Conservation (phyloP, 2,797 vertebrate genomes). For the Synanceia verrucosa region DNA sequence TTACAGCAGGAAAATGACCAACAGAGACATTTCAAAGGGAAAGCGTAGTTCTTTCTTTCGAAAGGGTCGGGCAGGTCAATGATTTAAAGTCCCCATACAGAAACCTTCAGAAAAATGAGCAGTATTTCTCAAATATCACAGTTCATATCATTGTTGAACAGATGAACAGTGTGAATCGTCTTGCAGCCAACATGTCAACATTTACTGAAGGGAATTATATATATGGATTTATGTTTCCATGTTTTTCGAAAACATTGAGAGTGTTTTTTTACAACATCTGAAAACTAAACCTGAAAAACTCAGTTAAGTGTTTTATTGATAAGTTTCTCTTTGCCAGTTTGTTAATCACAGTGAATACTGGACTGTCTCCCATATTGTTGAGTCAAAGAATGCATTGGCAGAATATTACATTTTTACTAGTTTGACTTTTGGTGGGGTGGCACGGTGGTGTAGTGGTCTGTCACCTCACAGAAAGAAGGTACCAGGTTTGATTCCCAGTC, state of each 20-base stretch:
- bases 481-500: no score
- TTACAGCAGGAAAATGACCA: neutral
- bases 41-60: neutral
- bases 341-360: no score
- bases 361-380: no score
- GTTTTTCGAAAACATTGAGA: neutral
- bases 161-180: neutral
- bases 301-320: no score
- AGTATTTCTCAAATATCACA: neutral
- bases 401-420: no score
- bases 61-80: neutral
- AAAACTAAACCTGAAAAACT: no score
- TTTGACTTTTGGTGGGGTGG: no score
- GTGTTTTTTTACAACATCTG: neutral
- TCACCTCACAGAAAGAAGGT: no score
- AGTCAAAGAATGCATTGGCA: no score
- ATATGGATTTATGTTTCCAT: neutral
- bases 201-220: rapidly evolving
- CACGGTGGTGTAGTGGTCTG: no score
- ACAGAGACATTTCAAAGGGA: neutral
- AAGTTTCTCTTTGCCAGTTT: no score
- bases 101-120: neutral
- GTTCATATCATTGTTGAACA: neutral
- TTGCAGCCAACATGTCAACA: neutral
- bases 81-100: neutral